phyloP scores from a whole-genome alignment of 2,888 invertebrate species.

The Parnassius glacialis region DNA sequence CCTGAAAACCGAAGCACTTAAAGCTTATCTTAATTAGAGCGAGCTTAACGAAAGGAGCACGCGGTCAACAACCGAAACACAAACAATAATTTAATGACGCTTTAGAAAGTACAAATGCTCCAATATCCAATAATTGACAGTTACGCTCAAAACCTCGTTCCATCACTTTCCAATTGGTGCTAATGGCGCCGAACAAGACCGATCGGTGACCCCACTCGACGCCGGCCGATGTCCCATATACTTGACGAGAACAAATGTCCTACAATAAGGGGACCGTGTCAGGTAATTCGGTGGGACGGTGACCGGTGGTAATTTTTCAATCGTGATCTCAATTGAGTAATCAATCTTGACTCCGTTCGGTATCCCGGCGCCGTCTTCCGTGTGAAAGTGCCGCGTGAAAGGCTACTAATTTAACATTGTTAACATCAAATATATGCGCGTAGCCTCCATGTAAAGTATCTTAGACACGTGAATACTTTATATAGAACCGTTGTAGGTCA shows the following conservation, averaged over 20 bases:
- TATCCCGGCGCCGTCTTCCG: slow-evolving; percentile 39
- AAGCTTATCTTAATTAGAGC: not conserved
- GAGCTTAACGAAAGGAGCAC: not conserved
- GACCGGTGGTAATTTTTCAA: slow-evolving; percentile 43
- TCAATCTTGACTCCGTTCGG: slow-evolving; percentile 26
- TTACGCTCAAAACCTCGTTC: slow-evolving; percentile 24
- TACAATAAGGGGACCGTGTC: slow-evolving; percentile 19
- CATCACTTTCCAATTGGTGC: slow-evolving; percentile 18
- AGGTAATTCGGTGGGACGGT: slow-evolving; percentile 30
- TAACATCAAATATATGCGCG: too few relatives aligned
- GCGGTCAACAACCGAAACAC: slow-evolving; percentile 12
- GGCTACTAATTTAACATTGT: slow-evolving; percentile 5
- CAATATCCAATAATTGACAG: slow-evolving; percentile 26
- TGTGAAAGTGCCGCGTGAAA: slow-evolving; percentile 48
- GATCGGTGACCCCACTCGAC: slow-evolving; percentile 8
- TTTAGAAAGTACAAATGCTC: slow-evolving; percentile 25
- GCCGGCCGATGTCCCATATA: slow-evolving; percentile 17
- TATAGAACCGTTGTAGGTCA: too few relatives aligned
- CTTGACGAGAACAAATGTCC: not conserved
- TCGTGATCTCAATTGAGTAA: slow-evolving; percentile 47
- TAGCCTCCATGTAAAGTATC: too few relatives aligned
- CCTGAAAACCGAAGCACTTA: not conserved
- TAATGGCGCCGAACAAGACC: slow-evolving; percentile 2
- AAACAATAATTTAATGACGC: slow-evolving; percentile 6
- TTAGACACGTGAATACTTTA: too few relatives aligned